Percentiles rank a stretch among this genome's conserved stretches.
Evolutionary conservation across 2,113 vertebrate species (phyloP).

Genomic region (Bothrops jararaca): DNA sequence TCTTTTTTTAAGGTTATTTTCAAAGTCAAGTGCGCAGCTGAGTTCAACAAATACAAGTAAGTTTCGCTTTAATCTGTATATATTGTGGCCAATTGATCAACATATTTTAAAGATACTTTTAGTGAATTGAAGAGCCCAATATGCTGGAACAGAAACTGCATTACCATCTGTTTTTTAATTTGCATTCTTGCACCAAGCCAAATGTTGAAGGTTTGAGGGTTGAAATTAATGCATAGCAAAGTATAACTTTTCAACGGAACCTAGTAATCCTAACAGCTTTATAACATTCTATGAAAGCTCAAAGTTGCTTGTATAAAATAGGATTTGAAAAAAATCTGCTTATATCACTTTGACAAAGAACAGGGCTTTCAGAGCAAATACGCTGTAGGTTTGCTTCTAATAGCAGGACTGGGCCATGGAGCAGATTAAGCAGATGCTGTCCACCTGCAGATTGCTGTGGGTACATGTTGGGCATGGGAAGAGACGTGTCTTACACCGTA

Average conservation of each 20-base stretch:
- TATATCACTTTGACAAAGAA: neutral
- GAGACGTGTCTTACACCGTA: too few relatives aligned
- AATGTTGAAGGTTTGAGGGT: neutral
- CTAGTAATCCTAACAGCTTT: neutral
- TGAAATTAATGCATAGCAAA: neutral
- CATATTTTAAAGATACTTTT: neutral
- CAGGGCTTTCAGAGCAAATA: neutral
- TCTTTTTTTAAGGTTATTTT: slow-evolving; percentile 83
- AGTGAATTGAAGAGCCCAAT: neutral
- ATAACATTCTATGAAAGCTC: neutral
- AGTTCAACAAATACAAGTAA: slow-evolving; percentile 97
- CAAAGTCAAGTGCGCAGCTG: slow-evolving; percentile 94
- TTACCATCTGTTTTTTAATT: neutral
- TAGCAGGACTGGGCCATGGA: neutral
- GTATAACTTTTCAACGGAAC: neutral
- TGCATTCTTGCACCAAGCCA: neutral
- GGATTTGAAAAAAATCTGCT: neutral
- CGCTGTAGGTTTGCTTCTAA: neutral
- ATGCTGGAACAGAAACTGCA: neutral
- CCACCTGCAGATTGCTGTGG: neutral
- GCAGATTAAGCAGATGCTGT: neutral
- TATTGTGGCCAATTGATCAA: neutral
- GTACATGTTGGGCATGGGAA: neutral
- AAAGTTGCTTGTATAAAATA: neutral
- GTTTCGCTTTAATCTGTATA: slow-evolving; percentile 40